Percentiles rank a stretch among this genome's conserved stretches.
phyloP scores from a whole-genome alignment of 2,113 vertebrate species.

The Lophochroa leadbeateri region DNA sequence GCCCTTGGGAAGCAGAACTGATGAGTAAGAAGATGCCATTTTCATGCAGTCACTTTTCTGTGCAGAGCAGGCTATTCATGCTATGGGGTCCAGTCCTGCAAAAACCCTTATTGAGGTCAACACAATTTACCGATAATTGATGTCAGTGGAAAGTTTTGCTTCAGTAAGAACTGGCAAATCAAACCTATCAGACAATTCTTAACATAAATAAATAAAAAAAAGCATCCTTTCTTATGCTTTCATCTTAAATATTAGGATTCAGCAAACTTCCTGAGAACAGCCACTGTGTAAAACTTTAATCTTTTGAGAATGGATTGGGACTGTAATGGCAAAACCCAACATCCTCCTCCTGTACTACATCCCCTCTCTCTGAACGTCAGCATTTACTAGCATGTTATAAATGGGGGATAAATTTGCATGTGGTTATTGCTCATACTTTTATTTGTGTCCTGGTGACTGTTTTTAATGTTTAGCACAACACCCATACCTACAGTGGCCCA shows the following conservation, averaged over 20 bases:
- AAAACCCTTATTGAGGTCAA: constrained; percentile 52
- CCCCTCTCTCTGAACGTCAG: neutral
- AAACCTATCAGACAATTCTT: constrained; percentile 38
- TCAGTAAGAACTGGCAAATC: constrained; percentile 29
- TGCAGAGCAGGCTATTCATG: neutral
- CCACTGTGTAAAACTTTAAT: constrained; percentile 61
- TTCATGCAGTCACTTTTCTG: constrained; percentile 5
- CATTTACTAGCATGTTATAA: neutral
- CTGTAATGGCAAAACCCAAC: constrained; percentile 34
- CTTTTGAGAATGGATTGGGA: constrained; percentile 24
- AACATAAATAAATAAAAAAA: neutral
- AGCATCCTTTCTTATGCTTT: constrained; percentile 30
- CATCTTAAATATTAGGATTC: constrained; percentile 55
- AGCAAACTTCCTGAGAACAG: constrained; percentile 45
- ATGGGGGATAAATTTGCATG: neutral
- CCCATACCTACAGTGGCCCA: neutral
- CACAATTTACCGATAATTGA: constrained; percentile 54
- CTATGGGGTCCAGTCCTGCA: neutral
- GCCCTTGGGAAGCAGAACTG: constrained; percentile 37
- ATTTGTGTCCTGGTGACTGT: constrained; percentile 15
- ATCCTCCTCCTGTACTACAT: neutral
- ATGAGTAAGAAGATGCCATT: constrained; percentile 49
- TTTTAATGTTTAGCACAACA: neutral
- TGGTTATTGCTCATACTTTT: neutral
- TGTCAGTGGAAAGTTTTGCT: constrained; percentile 47